Conservation (phyloP, 2,797 vertebrate species). For the Micropoecilia bifurca region DNA sequence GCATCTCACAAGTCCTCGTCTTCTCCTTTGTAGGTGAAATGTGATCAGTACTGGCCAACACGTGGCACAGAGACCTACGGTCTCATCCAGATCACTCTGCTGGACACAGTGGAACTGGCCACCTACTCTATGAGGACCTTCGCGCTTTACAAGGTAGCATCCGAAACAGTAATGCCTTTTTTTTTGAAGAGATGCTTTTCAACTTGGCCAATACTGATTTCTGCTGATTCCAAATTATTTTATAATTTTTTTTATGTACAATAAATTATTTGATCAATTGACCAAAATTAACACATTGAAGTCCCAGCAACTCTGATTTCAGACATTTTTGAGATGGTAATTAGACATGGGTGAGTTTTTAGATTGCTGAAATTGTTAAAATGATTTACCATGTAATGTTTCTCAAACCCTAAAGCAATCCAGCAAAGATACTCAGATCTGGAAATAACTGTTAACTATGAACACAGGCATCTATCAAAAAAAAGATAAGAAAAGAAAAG, state of each 20-base stretch:
- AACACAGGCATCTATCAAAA: not conserved
- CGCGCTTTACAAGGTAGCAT: slow-evolving; percentile 94
- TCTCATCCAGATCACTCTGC: slow-evolving; percentile 93
- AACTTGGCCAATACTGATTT: not conserved
- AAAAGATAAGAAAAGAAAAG: not conserved
- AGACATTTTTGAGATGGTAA: not conserved
- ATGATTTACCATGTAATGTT: not conserved
- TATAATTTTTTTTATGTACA: too few species aligned
- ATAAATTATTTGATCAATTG: too few species aligned
- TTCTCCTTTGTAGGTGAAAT: slow-evolving; percentile 88
- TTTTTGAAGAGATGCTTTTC: not conserved
- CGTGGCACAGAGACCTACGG: slow-evolving; percentile 97
- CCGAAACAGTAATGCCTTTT: slow-evolving; percentile 21
- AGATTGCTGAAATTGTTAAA: not conserved
- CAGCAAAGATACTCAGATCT: not conserved
- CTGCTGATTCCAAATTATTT: not conserved
- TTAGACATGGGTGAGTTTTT: not conserved
- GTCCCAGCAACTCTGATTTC: not conserved
- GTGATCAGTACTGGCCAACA: slow-evolving; percentile 98
- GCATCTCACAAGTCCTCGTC: slow-evolving; percentile 28
- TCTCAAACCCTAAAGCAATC: too few species aligned
- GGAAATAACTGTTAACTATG: not conserved
- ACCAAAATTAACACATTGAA: too few species aligned
- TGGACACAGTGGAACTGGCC: slow-evolving; percentile 96
- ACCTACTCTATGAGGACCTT: slow-evolving; percentile 97